Evolutionary conservation across 1,140 invertebrate genomes (phyloP).

Genomic region (Oncopeltus fasciatus): DNA sequence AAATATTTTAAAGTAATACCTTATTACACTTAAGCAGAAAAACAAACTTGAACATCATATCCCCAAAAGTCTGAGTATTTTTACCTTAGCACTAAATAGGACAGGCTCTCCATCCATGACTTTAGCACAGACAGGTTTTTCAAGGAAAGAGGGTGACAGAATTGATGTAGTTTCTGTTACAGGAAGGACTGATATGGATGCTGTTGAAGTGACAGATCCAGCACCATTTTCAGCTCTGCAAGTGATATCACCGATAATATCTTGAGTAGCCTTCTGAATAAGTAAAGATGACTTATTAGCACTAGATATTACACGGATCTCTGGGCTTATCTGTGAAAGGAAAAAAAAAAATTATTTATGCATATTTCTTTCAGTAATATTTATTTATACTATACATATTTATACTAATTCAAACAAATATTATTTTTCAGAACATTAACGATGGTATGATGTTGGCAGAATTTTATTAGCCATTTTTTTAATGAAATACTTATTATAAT

Average conservation of each 20-base stretch:
- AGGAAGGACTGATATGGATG: conserved; percentile 52
- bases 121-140: conserved; percentile 50
- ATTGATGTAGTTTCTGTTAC: conserved; percentile 43
- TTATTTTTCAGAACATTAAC: background rate
- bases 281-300: conserved; percentile 69
- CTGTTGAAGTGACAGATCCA: conserved; percentile 70
- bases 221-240: conserved; percentile 77
- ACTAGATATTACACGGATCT: conserved; percentile 52
- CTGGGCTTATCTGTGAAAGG: conserved; percentile 40
- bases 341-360: background rate
- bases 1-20: too few species aligned
- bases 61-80: too few species aligned
- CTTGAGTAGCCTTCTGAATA: conserved; percentile 55
- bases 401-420: background rate
- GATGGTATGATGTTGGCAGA: too few species aligned
- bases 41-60: too few species aligned
- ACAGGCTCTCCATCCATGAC: conserved; percentile 89
- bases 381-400: background rate
- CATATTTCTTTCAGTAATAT: background rate
- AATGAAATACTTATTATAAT: too few species aligned
- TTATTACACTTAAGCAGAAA: too few species aligned
- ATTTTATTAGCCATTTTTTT: too few species aligned
- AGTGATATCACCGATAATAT: conserved; percentile 64
- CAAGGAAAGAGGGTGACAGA: conserved; percentile 57
- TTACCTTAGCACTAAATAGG: conserved; percentile 55